Percentiles rank a stretch among this genome's conserved stretches.
These are phyloP conservation scores for Drosophila funebris DNA, from an alignment of 1,140 invertebrate species.

Conservation along the genomic window DNA sequence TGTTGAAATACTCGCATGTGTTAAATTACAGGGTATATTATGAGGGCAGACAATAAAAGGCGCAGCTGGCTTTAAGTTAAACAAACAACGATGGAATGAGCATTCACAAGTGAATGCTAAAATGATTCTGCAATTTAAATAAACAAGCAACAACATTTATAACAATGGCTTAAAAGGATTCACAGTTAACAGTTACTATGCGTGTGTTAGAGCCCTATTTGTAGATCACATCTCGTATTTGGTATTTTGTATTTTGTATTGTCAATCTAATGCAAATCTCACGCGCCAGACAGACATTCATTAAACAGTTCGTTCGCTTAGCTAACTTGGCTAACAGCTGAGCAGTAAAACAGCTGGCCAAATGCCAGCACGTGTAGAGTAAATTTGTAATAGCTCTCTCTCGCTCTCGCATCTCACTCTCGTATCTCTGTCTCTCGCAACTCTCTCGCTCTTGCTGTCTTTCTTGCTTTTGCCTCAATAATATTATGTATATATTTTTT, in stretches of 20 bases:
- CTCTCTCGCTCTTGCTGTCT: neutral
- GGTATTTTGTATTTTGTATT: no score
- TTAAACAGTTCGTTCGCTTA: conserved; percentile 4
- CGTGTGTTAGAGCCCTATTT: neutral
- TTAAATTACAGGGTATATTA: neutral
- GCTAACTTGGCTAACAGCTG: conserved; percentile 12
- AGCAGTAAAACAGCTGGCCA: conserved; percentile 4
- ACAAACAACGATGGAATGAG: conserved; percentile 27
- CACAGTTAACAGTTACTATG: neutral
- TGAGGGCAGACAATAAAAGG: neutral
- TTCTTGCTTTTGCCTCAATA: no score
- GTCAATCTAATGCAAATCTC: conserved; percentile 40
- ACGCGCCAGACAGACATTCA: conserved; percentile 33
- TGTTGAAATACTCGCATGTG: neutral
- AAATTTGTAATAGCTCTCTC: neutral
- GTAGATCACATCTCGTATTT: conserved; percentile 14
- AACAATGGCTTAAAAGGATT: neutral
- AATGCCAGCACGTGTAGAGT: conserved; percentile 25
- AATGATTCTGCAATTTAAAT: conserved; percentile 37
- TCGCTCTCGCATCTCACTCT: neutral
- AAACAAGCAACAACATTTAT: conserved; percentile 12
- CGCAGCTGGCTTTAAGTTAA: conserved; percentile 17
- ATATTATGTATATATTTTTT: no score
- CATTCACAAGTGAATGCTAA: conserved; percentile 61
- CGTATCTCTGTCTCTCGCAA: neutral